Conservation (phyloP, 2,113 vertebrate genomes). For the Corvus cornix region DNA sequence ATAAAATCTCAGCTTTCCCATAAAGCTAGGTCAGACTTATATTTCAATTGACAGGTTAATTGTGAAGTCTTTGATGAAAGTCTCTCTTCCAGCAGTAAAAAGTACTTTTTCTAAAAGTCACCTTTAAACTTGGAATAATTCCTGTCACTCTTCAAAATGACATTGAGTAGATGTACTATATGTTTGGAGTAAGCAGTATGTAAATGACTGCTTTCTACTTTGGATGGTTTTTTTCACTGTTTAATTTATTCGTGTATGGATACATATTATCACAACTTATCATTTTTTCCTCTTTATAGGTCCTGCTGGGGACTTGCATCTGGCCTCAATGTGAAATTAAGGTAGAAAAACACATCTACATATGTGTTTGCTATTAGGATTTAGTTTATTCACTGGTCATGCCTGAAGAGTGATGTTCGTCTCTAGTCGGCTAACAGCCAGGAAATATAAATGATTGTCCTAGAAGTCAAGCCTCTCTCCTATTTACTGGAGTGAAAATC, state of each 20-base stretch:
- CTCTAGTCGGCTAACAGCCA: slow-evolving; percentile 82
- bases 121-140: not conserved
- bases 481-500: slow-evolving; percentile 86
- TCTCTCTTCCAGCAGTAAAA: not conserved
- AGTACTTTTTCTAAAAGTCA: not conserved
- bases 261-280: slow-evolving; percentile 45
- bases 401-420: slow-evolving; percentile 84
- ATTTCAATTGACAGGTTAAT: not conserved
- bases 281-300: slow-evolving; percentile 75
- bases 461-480: slow-evolving; percentile 83
- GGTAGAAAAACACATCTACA: slow-evolving; percentile 77
- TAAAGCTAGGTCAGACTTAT: not conserved
- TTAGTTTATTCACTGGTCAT: slow-evolving; percentile 81
- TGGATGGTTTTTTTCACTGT: not conserved
- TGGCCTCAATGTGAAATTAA: slow-evolving; percentile 86
- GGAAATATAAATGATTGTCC: slow-evolving; percentile 82
- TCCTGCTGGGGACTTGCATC: slow-evolving; percentile 85
- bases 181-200: not conserved
- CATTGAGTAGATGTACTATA: not conserved
- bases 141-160: not conserved
- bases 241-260: slow-evolving; percentile 30
- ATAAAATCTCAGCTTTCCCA: not conserved
- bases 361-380: slow-evolving; percentile 80
- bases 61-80: not conserved
- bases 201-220: slow-evolving; percentile 2